These are phyloP conservation scores for Pseudomyrmex dendroicus DNA, from an alignment of 1,140 invertebrate genomes.

Conservation along the genomic window DNA sequence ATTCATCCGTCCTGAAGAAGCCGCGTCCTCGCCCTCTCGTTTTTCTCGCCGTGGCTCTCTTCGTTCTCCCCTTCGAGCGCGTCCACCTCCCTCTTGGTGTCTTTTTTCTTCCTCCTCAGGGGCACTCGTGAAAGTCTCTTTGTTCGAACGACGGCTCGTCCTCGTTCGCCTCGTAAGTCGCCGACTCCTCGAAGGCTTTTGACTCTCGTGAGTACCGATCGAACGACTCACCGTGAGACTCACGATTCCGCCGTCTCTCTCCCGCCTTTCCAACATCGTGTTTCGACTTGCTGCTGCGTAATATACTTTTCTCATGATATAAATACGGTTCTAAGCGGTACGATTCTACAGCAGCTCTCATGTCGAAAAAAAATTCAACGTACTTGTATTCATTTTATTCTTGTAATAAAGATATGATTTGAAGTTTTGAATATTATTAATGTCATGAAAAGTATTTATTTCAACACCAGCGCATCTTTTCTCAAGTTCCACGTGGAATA, in stretches of 20 bases:
- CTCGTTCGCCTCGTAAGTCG: constrained; percentile 60
- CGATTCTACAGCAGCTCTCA: background rate
- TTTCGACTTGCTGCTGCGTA: constrained; percentile 32
- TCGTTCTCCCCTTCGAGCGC: constrained; percentile 48
- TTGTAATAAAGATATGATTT: no score
- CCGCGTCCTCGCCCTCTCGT: constrained; percentile 55
- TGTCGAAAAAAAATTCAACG: background rate
- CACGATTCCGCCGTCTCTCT: constrained; percentile 57
- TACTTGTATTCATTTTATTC: background rate
- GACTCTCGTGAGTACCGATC: constrained; percentile 60
- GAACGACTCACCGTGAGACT: constrained; percentile 61
- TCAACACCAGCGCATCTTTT: background rate
- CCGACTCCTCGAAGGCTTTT: constrained; percentile 61
- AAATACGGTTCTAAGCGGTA: background rate
- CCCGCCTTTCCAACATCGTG: constrained; percentile 33
- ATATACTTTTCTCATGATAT: constrained; percentile 46
- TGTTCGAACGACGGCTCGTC: constrained; percentile 61
- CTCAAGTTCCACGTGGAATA: background rate
- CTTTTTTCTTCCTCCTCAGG: constrained; percentile 54
- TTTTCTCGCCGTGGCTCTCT: constrained; percentile 52
- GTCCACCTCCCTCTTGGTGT: constrained; percentile 35
- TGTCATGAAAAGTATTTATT: background rate
- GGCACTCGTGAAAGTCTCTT: constrained; percentile 58
- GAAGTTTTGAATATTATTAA: background rate
- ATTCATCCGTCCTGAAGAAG: constrained; percentile 45